Evolutionary conservation across 2,113 vertebrate genomes (phyloP).

Genomic region (Coreoperca whiteheadi): DNA sequence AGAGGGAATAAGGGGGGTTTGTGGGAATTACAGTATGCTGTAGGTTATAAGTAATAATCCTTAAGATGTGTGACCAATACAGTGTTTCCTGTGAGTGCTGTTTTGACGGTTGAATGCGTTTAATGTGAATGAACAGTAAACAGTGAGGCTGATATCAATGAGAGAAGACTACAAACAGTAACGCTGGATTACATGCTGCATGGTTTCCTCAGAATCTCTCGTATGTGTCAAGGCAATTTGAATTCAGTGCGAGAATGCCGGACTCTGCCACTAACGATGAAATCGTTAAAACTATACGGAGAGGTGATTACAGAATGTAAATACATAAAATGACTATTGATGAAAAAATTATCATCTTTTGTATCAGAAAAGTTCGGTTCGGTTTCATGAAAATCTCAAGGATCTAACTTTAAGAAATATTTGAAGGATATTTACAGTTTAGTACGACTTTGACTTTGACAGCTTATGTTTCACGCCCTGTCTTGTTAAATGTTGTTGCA

Average conservation of each 20-base stretch:
- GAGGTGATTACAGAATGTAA: background rate
- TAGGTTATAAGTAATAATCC: background rate
- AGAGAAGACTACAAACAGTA: background rate
- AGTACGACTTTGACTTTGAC: background rate
- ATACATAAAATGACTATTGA: background rate
- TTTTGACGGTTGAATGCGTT: background rate
- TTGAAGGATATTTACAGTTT: background rate
- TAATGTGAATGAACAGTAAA: background rate
- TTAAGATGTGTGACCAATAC: background rate
- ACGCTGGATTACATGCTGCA: background rate
- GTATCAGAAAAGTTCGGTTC: background rate
- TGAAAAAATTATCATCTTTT: background rate
- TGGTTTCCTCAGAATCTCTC: background rate
- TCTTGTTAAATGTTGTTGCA: background rate
- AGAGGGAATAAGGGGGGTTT: background rate
- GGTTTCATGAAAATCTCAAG: background rate
- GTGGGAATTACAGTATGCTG: background rate
- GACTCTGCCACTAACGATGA: background rate
- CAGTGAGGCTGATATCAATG: background rate
- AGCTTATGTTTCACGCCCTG: background rate
- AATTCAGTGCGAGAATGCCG: background rate
- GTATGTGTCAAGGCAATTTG: background rate
- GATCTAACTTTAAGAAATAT: background rate
- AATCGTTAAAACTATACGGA: background rate
- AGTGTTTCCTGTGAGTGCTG: background rate